Base-by-base conservation (phyloP, 2,113 vertebrate species). In the Carollia perspicillata region DNA sequence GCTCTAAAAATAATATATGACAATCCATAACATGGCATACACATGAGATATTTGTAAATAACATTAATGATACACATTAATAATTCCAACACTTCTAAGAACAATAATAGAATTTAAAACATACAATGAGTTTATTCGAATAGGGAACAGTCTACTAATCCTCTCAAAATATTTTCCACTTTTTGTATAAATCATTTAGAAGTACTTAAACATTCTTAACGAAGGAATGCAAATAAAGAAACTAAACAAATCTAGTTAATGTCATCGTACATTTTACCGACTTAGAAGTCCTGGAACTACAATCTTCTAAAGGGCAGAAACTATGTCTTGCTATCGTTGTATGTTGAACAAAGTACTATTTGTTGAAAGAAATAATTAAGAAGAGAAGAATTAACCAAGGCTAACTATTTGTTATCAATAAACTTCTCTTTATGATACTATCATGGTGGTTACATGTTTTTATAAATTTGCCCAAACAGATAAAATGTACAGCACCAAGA, bases 181-280 rank as follows among this genome's bases (percentile, higher is more conserved):
- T 81, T 92, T 55, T 77, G 85, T 66, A 35, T 1, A 6, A 66
- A 77, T 53, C 74, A 58, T 58, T 51, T 37, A 47, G 26, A 75
- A 26, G 89, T 84, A 51, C 10, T 66, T 72, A 91, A 91, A 60
- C 42, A 85, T 72, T 81, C 60, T 79, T 65, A 66, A 78, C 47
- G 53, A 93, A 60, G 44, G 28, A 94, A 94, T 42, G 8, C 11
- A 94, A 90, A 95, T 30, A 81, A 93, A 40, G 7, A 10, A 28
- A 91, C 60, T 66, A 91, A 95, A 69, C 72, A 58, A 86, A 90
- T 84, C 26, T 80, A 85, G 23, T 92, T 81, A 71, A 65, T 85
- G 37, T 11, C 47, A 78, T 60, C 84, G 18, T 33, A 49, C 13
- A 79, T 86, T 79, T 87, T 49, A 75, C 11, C 60, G 49, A 90